A percentile compares a stretch with the other conserved stretches of the same genome.
These are phyloP conservation scores for Aspidapion aeneum DNA, from an alignment of 2,888 invertebrate genomes.

Conservation along the genomic window DNA sequence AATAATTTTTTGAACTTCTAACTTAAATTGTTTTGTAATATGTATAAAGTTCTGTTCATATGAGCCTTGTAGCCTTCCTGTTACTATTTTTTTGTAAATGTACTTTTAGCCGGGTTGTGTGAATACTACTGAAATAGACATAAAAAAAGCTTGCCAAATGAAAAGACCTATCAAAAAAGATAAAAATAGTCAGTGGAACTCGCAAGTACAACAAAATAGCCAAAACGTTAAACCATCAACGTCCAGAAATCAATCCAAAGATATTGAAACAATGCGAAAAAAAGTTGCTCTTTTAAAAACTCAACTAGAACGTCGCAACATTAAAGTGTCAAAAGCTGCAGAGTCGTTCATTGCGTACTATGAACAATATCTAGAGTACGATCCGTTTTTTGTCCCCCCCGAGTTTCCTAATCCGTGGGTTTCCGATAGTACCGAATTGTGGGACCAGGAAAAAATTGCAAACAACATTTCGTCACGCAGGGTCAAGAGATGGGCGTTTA, in stretches of 20 bases:
- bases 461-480: constrained; percentile 91
- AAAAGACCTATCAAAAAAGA: constrained; percentile 49
- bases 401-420: constrained; percentile 98
- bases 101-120: constrained; percentile 95
- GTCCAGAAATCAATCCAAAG: constrained; percentile 41
- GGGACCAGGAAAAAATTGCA: constrained; percentile 93
- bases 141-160: constrained; percentile 86
- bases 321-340: constrained; percentile 90
- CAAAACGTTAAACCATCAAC: constrained; percentile 50
- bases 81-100: no score
- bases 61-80: no score
- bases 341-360: constrained; percentile 91
- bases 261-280: constrained; percentile 51
- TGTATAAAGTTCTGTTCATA: no score
- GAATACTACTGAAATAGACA: constrained; percentile 97
- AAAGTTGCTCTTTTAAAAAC: constrained; percentile 74
- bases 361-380: constrained; percentile 96
- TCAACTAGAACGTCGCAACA: constrained; percentile 81
- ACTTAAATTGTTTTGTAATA: no score
- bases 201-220: constrained; percentile 47
- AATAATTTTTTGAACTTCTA: no score
- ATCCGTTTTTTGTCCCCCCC: constrained; percentile 88
- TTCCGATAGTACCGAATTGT: constrained; percentile 91
- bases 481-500: constrained; percentile 96
- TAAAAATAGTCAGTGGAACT: constrained; percentile 35